A percentile compares a stretch with the other conserved stretches of the same genome.
phyloP scores from a whole-genome alignment of 1,140 invertebrate genomes.

The Plutomurus gul region DNA sequence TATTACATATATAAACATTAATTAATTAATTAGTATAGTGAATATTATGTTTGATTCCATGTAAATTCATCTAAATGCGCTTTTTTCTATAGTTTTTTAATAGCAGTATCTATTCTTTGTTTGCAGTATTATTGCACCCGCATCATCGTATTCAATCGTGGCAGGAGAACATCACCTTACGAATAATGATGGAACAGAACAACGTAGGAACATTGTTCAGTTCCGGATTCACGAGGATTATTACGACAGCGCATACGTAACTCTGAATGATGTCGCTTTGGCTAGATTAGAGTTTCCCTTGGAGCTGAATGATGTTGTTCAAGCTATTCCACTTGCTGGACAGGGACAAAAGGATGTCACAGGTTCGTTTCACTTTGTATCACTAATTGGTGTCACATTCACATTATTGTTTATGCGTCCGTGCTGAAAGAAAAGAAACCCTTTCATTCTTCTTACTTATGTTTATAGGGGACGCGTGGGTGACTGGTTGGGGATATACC shows the following conservation, averaged over 20 bases:
- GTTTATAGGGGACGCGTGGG: neutral
- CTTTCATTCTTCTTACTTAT: neutral
- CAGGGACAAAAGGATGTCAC: conserved; percentile 13
- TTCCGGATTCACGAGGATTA: neutral
- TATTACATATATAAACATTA: neutral
- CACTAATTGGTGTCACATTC: neutral
- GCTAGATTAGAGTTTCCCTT: neutral
- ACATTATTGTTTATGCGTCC: neutral
- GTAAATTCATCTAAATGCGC: no score
- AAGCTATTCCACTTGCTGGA: conserved; percentile 2
- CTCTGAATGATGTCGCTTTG: conserved; percentile 5
- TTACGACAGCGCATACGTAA: neutral
- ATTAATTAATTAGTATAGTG: neutral
- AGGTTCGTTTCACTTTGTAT: neutral
- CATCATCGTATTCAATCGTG: neutral
- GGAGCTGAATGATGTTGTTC: neutral
- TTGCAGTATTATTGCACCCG: neutral
- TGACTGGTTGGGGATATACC: neutral
- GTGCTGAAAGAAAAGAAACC: neutral
- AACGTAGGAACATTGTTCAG: neutral
- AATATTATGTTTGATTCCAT: neutral
- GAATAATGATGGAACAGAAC: neutral
- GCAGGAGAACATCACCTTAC: neutral
- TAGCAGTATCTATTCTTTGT: neutral
- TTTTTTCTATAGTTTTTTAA: neutral